These are phyloP conservation scores for Scleropages formosus DNA, from an alignment of 2,797 vertebrate genomes.

Conservation along the genomic window DNA sequence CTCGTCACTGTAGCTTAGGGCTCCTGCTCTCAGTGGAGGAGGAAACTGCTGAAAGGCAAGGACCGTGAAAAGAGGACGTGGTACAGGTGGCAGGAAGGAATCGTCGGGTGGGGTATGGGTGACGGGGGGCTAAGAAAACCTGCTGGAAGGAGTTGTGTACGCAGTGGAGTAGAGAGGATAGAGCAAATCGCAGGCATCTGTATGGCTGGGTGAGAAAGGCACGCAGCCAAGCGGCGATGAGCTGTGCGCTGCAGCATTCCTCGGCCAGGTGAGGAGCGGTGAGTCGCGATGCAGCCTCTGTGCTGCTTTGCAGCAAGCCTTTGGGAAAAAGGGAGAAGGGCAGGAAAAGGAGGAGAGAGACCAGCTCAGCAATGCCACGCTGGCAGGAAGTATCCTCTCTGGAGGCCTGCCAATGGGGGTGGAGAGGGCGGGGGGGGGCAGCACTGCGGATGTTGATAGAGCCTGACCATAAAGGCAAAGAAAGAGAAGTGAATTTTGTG, in stretches of 20 bases:
- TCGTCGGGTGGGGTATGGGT: conserved; percentile 30
- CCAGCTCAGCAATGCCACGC: conserved; percentile 67
- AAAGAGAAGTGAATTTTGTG: conserved; percentile 55
- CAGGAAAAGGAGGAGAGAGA: conserved; percentile 48
- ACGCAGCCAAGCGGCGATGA: too few relatives aligned
- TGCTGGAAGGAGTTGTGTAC: too few relatives aligned
- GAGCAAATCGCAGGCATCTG: conserved; percentile 22
- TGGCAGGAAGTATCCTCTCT: conserved; percentile 67
- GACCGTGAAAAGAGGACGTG: background rate
- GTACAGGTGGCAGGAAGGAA: conserved; percentile 41
- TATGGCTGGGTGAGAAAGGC: background rate
- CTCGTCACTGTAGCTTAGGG: background rate
- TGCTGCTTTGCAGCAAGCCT: too few relatives aligned
- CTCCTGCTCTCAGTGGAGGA: background rate
- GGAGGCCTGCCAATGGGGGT: conserved; percentile 58
- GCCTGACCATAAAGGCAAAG: background rate
- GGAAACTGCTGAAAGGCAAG: conserved; percentile 8
- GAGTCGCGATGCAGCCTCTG: too few relatives aligned
- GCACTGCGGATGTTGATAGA: background rate
- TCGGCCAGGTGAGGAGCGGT: too few relatives aligned
- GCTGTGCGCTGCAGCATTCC: too few relatives aligned
- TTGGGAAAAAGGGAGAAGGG: conserved; percentile 15
- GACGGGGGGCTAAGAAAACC: conserved; percentile 35
- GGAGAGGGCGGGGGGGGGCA: conserved; percentile 22
- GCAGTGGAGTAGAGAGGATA: too few relatives aligned